These are phyloP conservation scores for Mactromeris polynyma DNA, from an alignment of 2,888 invertebrate species.

Conservation along the genomic window DNA sequence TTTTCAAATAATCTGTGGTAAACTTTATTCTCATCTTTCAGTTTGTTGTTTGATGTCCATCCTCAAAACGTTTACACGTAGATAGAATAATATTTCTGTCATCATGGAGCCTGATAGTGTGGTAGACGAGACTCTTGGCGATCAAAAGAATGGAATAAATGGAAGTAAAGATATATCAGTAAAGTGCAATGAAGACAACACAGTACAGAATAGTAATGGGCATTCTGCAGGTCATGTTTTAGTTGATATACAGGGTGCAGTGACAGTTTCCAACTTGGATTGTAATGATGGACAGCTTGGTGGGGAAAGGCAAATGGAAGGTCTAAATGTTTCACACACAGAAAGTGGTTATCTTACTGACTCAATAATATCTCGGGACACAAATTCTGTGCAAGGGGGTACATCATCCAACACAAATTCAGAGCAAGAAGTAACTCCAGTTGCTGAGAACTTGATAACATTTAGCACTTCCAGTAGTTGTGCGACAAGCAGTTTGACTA, in stretches of 20 bases:
- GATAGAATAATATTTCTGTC: background rate
- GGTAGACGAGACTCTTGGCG: background rate
- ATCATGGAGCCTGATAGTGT: conserved; percentile 1
- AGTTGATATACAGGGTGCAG: background rate
- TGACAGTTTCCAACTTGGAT: background rate
- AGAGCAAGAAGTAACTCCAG: conserved; percentile 58
- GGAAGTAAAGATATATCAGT: background rate
- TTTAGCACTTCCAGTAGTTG: conserved; percentile 33
- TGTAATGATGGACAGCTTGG: background rate
- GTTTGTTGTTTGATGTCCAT: too few relatives aligned
- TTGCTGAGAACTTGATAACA: conserved; percentile 45
- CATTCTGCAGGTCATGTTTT: background rate
- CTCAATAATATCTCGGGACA: conserved; percentile 54
- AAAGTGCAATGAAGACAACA: background rate
- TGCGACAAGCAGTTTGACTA: conserved; percentile 23
- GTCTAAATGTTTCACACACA: conserved; percentile 50
- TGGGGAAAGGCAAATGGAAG: background rate
- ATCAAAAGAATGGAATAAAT: background rate
- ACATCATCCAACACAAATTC: conserved; percentile 36
- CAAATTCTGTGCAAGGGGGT: background rate
- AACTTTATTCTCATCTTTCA: too few relatives aligned
- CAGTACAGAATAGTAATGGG: background rate
- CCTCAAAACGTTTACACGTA: too few relatives aligned
- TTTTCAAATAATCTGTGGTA: too few relatives aligned
- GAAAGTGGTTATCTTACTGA: conserved; percentile 71